Conservation (phyloP, 1,140 invertebrate genomes). For the Anadara kagoshimensis region DNA sequence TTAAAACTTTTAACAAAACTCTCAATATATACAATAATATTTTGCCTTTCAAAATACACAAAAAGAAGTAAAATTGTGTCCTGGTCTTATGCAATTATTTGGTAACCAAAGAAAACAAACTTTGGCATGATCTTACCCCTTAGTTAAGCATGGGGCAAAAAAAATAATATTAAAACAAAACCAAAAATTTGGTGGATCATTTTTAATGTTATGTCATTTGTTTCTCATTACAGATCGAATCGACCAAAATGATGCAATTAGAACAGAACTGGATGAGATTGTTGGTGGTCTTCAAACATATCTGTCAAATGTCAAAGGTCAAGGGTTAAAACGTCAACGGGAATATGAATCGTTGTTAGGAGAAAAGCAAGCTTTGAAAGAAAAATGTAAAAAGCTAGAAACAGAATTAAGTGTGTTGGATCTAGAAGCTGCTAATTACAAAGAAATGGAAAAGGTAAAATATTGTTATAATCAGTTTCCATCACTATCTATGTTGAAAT, state of each 20-base stretch:
- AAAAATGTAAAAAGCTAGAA: conserved; percentile 61
- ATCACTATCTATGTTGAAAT: no score
- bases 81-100: no score
- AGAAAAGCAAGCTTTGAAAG: conserved; percentile 57
- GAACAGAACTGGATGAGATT: conserved; percentile 66
- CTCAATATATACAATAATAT: no score
- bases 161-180: no score
- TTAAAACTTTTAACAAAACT: no score
- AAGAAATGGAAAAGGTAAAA: conserved; percentile 43
- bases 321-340: conserved; percentile 58
- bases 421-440: conserved; percentile 39
- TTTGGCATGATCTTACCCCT: no score
- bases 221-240: conserved; percentile 53
- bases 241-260: conserved; percentile 63
- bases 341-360: conserved; percentile 60
- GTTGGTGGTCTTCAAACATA: conserved; percentile 66
- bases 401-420: conserved; percentile 57
- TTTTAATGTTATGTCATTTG: background rate
- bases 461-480: background rate
- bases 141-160: no score
- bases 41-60: no score
- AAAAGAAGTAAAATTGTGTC: no score
- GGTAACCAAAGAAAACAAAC: no score
- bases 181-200: no score
- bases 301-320: conserved; percentile 60